Evolutionary conservation across 92 coral and sea anemone genomes (phyloP), one percentile per base, ranked within the genome.

Genomic region (Zoanthus solanderi): DNA sequence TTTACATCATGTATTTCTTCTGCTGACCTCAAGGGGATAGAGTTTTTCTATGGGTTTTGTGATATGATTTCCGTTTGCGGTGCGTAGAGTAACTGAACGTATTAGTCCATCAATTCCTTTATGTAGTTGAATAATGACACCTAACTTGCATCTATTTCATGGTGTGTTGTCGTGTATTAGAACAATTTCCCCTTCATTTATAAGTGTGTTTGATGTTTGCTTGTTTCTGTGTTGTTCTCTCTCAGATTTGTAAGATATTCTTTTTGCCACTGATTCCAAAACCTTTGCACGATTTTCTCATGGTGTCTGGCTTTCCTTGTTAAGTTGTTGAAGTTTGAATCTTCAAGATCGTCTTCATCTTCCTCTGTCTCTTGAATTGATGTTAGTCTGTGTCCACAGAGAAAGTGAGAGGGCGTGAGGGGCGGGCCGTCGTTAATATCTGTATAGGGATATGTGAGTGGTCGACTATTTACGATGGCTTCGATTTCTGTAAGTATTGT

Each of bases 41-140:
- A 85, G 92, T 32, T 85, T 85, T 52, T 85, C 83, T 44, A 79
- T 90, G 11, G 92, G 92, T 28, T 84, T 72, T 79, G 28, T 65
- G 45, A 80, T 67, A 44, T 31, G 65, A 11, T 58, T 72, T 8
- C 90, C 79, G 30, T 79, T 73, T 7, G 52, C 17, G 76, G 78
- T 29, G 45, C 88, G 76, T 42, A 90, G 50, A 75, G 87, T 86
- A 44, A 75, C 93, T n/a, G 84, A 47, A 42, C 90, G 84, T 45
- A 65, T 87, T 13, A 79, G 76, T 60, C 84, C 93, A 72, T 86
- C 90, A n/a, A 47, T 90, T 79, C 77, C 92, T 37, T 17, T 45
- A 29, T 76, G 89, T 44, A 46, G 63, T 42, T 84, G 56, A 32
- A 56, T 50, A 34, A 89, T 79, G n/a, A 83, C 85, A 32, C 78